Conservation (phyloP, 2,888 invertebrate species). For the Chrysomela aeneicollis region DNA sequence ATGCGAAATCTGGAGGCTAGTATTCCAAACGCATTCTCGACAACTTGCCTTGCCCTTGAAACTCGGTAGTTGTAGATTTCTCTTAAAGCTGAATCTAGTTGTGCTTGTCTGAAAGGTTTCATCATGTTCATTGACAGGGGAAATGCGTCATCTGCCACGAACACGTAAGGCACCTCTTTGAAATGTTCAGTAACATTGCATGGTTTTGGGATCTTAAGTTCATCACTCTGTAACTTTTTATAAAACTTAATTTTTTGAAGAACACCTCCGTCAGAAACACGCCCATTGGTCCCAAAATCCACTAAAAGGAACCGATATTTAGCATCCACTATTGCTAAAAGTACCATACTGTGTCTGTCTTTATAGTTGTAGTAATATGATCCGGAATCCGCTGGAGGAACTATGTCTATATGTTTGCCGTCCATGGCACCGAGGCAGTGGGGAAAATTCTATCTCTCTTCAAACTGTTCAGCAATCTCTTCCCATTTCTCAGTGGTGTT, state of each 20-base stretch:
- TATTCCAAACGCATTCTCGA: conserved; percentile 26
- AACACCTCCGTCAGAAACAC: conserved; percentile 44
- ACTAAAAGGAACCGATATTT: no score
- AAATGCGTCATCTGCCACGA: conserved; percentile 22
- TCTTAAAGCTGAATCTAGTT: conserved; percentile 12
- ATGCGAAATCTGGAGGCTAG: conserved; percentile 22
- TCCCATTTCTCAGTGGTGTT: no score
- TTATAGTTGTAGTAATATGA: no score
- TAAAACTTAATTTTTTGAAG: conserved; percentile 39
- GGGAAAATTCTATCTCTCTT: no score
- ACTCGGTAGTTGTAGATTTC: conserved; percentile 29
- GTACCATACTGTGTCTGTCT: no score
- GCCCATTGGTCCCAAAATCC: conserved; percentile 44
- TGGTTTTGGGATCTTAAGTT: neutral
- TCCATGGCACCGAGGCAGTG: no score
- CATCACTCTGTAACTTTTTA: conserved; percentile 28
- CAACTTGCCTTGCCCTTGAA: conserved; percentile 4
- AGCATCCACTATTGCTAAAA: no score
- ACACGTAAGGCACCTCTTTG: conserved; percentile 16
- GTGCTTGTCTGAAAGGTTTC: conserved; percentile 22
- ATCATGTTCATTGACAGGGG: no score
- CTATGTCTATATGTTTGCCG: no score
- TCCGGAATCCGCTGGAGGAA: no score
- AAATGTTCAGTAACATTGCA: neutral
- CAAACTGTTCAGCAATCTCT: no score